Conservation (phyloP, 2,797 vertebrate species). For the Rhynchotus rufescens region DNA sequence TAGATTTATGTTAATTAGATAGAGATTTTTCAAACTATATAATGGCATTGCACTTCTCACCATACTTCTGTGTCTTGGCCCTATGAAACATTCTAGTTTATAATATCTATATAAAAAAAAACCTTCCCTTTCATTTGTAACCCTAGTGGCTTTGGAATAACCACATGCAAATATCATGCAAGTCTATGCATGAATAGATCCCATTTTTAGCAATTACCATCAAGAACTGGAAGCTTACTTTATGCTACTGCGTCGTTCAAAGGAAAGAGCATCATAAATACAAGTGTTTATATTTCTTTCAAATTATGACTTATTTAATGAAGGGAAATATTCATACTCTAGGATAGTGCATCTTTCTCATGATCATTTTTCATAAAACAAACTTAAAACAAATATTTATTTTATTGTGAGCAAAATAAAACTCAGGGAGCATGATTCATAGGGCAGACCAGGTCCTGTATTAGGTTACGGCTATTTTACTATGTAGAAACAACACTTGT, state of each 20-base stretch:
- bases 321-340: background rate
- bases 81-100: background rate
- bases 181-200: background rate
- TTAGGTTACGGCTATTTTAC: background rate
- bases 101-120: background rate
- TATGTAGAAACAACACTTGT: background rate
- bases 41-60: background rate
- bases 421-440: background rate
- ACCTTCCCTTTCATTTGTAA: background rate
- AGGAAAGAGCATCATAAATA: background rate
- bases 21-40: background rate
- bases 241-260: background rate
- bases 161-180: background rate
- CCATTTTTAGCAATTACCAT: background rate
- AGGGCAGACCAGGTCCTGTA: background rate
- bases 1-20: background rate
- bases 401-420: background rate
- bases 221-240: slow-evolving; percentile 1
- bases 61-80: background rate
- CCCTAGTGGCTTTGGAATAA: background rate
- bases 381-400: background rate
- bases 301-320: background rate
- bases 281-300: background rate
- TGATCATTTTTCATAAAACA: background rate
- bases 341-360: background rate